Base-by-base conservation (phyloP, 2,797 vertebrate species). In the Poecilia wingei region DNA sequence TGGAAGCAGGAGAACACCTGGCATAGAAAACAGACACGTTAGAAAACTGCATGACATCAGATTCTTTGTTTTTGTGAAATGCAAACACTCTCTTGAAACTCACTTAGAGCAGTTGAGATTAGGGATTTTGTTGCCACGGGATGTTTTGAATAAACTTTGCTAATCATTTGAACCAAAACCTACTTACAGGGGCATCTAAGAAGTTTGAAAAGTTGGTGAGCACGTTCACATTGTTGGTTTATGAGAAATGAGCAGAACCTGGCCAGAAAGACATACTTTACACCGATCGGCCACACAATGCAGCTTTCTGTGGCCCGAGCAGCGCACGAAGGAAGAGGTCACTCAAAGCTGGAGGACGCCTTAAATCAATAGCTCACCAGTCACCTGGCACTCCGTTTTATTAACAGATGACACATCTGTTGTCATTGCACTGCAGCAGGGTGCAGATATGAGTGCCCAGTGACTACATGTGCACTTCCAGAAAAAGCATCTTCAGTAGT, bases 371-470 rank as follows among this genome's bases (percentile, higher is more conserved):
- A 57, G 76, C 8, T 31, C 39, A 81, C 43, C 78, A 59, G 81
- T 91, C 89, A 93, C 88, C 89, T 87, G 85, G 86, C 72, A 66
- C 80, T 87, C 77, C 0, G 28, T 84, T 76, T 92, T 88, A 94
- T 90, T 90, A 85, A 88, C 81, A 86, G 69, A 81, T 28, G 79
- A 77, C 55, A 80, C 72, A 57, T 86, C 81, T 77, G 28, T 31
- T 76, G 70, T 84, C 85, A 80, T 87, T 79, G 81, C 10, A 55
- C 57, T 74, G 53, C 47, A 81, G 71, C 20, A 41, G 28, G 66
- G 33, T 79, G 55, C 69, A 72, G 76, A 83, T 53, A 74, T 75
- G 82, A 39, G 41, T 73, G 70, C 66, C 55, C 59, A 64, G 47
- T 43, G 41, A 39, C 33, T 22, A 74, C 57, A 55, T 71, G 51